Base-by-base conservation (phyloP, 1,140 invertebrate genomes). In the Tetramorium parvispinum region DNA sequence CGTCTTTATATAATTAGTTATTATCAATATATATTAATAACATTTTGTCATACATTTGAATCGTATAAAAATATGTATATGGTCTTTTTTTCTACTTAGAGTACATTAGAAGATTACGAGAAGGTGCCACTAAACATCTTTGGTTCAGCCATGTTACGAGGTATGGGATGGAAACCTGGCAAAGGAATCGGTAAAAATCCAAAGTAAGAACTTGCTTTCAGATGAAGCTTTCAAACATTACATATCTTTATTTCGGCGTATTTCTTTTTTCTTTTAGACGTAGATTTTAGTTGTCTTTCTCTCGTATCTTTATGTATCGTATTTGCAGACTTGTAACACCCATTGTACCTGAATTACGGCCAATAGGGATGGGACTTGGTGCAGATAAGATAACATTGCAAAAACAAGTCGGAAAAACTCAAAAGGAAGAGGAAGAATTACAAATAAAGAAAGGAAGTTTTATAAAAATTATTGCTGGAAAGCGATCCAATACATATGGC, bases 361-460 rank as follows among this genome's bases (percentile, higher is more conserved):
- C 98, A 0, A 98, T 98, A 96, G 98, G 98, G 6, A 96, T 99
- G 93, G 99, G 99, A 0, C 94, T 99, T 49, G 99, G 99, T 4
- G 98, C 98, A 32, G 98, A 98, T 88, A 97, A 97, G 95, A 93
- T 96, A 27, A 91, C 96, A 6, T 94, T 95, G 63, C 94, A 96
- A 76, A 96, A 96, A 87, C 91, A 95, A 87, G 94, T 93, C 81
- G 88, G 94, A 91, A 94, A 89, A 87, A 95, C 91, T 92, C 96
- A 93, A 88, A 96, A 92, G 81, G 96, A 96, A 91, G 95, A 96
- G 86, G 96, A 97, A 91, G 95, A 97, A 61, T 91, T 98, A 5
- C 95, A 96, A 91, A 95, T 97, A 77, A 94, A 96, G 6, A 97
- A 96, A 91, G 96, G 97, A 68, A 95, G 96, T n/a, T 98, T 93